Conservation (phyloP, 2,113 vertebrate genomes). For the Ictalurus furcatus region DNA sequence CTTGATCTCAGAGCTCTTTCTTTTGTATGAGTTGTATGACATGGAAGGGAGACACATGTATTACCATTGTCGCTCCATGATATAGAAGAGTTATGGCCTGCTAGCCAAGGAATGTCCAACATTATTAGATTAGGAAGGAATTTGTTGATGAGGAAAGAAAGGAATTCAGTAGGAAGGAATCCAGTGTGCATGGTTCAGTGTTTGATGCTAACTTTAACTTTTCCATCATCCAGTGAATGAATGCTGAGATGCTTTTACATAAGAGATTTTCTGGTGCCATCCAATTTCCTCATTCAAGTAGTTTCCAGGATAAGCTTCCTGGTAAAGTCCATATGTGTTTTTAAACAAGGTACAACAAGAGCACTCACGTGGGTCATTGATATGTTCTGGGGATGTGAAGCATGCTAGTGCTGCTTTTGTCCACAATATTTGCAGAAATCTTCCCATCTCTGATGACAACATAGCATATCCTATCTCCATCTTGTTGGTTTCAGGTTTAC, state of each 20-base stretch:
- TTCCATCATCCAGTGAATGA: too few relatives aligned
- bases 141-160: too few relatives aligned
- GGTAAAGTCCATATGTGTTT: not conserved
- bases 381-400: not conserved
- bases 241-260: too few relatives aligned
- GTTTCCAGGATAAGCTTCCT: too few relatives aligned
- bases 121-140: too few relatives aligned
- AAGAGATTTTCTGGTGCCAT: too few relatives aligned
- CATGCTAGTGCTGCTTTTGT: not conserved
- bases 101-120: not conserved
- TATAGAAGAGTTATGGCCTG: not conserved
- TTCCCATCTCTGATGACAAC: not conserved
- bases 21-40: not conserved
- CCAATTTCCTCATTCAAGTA: too few relatives aligned
- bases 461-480: not conserved
- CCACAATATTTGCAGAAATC: not conserved
- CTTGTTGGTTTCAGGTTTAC: not conserved
- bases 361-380: too few relatives aligned
- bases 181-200: too few relatives aligned
- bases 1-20: not conserved
- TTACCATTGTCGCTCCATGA: not conserved
- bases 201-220: too few relatives aligned
- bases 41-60: not conserved
- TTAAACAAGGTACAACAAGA: not conserved
- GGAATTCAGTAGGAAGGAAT: too few relatives aligned